phyloP scores from a whole-genome alignment of 2,888 invertebrate genomes.

The Antheraea assamensis region DNA sequence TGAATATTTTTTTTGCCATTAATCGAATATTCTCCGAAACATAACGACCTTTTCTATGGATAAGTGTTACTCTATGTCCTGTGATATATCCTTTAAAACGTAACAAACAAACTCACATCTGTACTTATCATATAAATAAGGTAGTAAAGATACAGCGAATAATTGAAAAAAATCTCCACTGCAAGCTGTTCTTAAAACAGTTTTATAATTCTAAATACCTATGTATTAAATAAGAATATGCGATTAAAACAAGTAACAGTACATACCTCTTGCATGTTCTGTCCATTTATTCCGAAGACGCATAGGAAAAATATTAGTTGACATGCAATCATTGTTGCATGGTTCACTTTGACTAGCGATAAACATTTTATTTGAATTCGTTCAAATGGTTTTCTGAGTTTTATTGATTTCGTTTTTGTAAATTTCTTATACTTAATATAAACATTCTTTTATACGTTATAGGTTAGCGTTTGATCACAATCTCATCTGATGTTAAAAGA shows the following conservation, averaged over 20 bases:
- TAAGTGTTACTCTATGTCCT: no score
- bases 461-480: no score
- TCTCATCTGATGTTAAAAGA: no score
- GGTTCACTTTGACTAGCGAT: neutral
- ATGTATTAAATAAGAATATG: neutral
- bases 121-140: no score
- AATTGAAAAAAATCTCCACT: no score
- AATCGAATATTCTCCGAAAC: no score
- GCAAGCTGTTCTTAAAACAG: neutral
- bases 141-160: no score
- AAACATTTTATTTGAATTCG: conserved; percentile 3
- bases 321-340: neutral
- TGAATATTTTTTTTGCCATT: no score
- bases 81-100: no score
- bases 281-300: neutral
- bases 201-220: neutral
- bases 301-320: neutral
- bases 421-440: neutral
- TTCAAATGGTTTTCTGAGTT: neutral
- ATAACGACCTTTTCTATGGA: no score
- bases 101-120: no score
- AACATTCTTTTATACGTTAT: neutral
- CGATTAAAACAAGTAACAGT: neutral
- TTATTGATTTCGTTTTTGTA: neutral
- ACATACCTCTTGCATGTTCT: conserved; percentile 19